Percentiles rank a stretch among this genome's conserved stretches.
These are phyloP conservation scores for Monodelphis domestica DNA, from an alignment of 2,797 vertebrate species.

Conservation along the genomic window DNA sequence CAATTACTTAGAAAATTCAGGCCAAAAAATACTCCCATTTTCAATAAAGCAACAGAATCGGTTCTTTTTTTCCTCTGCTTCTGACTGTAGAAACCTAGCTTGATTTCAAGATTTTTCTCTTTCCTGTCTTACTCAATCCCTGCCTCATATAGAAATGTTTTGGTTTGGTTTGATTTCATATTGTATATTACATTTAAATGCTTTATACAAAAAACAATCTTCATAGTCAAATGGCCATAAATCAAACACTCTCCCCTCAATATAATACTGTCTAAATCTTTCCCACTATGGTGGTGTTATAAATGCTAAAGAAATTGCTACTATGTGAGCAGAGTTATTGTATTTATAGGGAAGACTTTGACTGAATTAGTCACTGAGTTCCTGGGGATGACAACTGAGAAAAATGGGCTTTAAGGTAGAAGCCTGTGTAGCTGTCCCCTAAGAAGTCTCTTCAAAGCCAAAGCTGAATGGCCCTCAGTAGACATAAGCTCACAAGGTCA, in stretches of 20 bases:
- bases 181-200: too few species aligned
- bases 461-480: neutral
- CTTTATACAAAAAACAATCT: neutral
- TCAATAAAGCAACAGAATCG: neutral
- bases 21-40: neutral
- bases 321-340: too few species aligned
- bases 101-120: neutral
- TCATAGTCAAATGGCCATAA: neutral
- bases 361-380: neutral
- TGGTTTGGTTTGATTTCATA: too few species aligned
- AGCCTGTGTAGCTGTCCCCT: neutral
- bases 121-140: neutral
- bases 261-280: neutral
- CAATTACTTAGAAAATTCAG: neutral
- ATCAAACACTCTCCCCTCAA: neutral
- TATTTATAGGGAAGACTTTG: neutral
- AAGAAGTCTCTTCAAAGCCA: neutral
- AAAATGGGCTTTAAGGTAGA: neutral
- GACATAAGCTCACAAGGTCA: neutral
- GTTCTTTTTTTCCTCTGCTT: neutral
- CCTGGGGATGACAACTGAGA: neutral
- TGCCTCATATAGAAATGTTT: neutral
- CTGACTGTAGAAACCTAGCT: neutral
- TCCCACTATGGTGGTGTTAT: neutral
- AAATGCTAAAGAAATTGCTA: neutral